These are phyloP conservation scores for Mesoligia furuncula DNA, from an alignment of 2,888 invertebrate species.

Conservation along the genomic window DNA sequence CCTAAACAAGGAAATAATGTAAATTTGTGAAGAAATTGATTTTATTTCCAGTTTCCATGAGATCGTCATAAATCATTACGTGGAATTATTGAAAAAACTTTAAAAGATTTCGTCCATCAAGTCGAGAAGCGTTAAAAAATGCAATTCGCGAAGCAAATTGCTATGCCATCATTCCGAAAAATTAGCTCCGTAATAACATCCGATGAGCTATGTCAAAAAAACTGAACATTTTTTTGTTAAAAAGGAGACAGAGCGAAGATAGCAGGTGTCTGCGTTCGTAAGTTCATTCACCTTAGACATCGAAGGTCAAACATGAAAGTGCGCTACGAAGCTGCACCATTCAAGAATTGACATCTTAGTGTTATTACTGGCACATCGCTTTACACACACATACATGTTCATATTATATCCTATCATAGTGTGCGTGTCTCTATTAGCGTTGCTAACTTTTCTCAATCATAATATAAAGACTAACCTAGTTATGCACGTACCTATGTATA, in stretches of 20 bases:
- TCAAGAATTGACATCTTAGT: constrained; percentile 60
- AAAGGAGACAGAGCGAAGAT: constrained; percentile 62
- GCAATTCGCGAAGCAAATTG: constrained; percentile 51
- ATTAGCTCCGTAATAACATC: constrained; percentile 61
- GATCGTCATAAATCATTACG: not conserved
- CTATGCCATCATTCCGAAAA: constrained; percentile 59
- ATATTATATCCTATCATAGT: not conserved
- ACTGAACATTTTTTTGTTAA: constrained; percentile 58
- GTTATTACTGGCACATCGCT: constrained; percentile 37
- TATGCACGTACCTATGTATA: not conserved
- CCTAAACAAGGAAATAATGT: not conserved
- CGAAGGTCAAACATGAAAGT: constrained; percentile 76
- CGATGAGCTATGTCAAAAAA: constrained; percentile 64
- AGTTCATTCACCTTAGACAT: constrained; percentile 70
- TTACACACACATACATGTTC: not conserved
- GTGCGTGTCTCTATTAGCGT: constrained; percentile 7
- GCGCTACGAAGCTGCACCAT: constrained; percentile 61
- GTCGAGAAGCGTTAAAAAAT: constrained; percentile 28
- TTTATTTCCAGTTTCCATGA: not conserved
- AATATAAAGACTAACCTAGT: constrained; percentile 8
- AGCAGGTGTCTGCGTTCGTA: constrained; percentile 70
- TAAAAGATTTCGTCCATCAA: constrained; percentile 2
- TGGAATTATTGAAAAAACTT: not conserved
- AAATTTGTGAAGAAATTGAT: not conserved
- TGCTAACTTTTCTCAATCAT: constrained; percentile 7